These are phyloP conservation scores for Heterodera carotae DNA, from an alignment of 1,140 invertebrate genomes.

Conservation along the genomic window DNA sequence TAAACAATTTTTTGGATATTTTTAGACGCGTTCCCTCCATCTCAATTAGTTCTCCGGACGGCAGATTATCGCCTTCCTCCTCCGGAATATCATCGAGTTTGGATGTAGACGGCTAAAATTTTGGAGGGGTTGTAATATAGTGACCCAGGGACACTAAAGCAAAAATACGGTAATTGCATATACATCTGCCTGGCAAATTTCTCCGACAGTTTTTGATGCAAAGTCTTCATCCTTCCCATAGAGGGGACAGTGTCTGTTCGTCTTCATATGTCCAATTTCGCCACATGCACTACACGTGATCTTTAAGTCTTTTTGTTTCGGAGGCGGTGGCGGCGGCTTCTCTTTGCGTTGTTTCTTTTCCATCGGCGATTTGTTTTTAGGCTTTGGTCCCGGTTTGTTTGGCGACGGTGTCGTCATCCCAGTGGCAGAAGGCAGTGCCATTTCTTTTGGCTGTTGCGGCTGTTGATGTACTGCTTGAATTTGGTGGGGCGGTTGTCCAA, in stretches of 20 bases:
- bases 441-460: background rate
- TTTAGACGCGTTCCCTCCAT: constrained; percentile 53
- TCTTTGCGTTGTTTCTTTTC: constrained; percentile 75
- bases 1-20: constrained; percentile 54
- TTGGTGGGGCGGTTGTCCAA: background rate
- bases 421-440: background rate
- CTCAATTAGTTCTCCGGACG: constrained; percentile 44
- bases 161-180: too few relatives aligned
- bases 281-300: constrained; percentile 93
- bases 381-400: constrained; percentile 35
- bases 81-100: constrained; percentile 17
- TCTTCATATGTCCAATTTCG: constrained; percentile 79
- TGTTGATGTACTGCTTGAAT: constrained; percentile 2
- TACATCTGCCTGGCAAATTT: constrained; percentile 39
- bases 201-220: constrained; percentile 66
- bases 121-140: too few relatives aligned
- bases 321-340: constrained; percentile 80
- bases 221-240: constrained; percentile 76
- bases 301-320: constrained; percentile 65
- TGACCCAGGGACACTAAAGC: too few relatives aligned
- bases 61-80: constrained; percentile 20
- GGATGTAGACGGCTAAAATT: constrained; percentile 21
- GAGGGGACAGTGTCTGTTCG: constrained; percentile 92
- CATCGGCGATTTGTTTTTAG: constrained; percentile 35
- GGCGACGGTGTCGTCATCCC: background rate